Conservation (phyloP, 1,140 invertebrate species). For the Aphaenogaster rudis region DNA sequence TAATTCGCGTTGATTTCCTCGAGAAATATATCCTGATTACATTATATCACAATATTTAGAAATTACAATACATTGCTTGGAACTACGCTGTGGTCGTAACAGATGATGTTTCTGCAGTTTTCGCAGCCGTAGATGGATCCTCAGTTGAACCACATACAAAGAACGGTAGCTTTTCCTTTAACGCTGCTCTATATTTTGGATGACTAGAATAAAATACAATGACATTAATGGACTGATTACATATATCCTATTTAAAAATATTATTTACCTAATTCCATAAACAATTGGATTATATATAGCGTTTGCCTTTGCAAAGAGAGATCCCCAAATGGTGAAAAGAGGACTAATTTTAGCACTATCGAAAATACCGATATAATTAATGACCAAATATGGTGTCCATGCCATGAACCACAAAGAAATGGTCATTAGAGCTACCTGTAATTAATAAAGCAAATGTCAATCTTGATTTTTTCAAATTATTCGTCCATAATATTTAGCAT, state of each 20-base stretch:
- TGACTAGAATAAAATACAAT: slow-evolving; percentile 87
- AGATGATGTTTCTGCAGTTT: slow-evolving; percentile 76
- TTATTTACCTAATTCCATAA: slow-evolving; percentile 91
- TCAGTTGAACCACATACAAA: slow-evolving; percentile 87
- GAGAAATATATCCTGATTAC: background rate
- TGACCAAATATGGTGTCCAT: slow-evolving; percentile 94
- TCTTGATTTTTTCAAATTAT: background rate
- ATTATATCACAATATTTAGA: slow-evolving; percentile 17
- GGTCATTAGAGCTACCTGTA: slow-evolving; percentile 92
- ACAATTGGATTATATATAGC: slow-evolving; percentile 94
- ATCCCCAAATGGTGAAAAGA: slow-evolving; percentile 92
- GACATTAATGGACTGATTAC: slow-evolving; percentile 6
- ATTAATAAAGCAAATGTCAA: background rate
- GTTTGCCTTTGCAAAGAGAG: slow-evolving; percentile 93
- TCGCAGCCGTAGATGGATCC: slow-evolving; percentile 25
- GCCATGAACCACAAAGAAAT: slow-evolving; percentile 94
- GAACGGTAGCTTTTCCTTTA: slow-evolving; percentile 91
- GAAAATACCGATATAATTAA: slow-evolving; percentile 93
- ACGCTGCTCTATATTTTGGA: slow-evolving; percentile 91
- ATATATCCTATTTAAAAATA: background rate
- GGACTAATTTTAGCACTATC: slow-evolving; percentile 90
- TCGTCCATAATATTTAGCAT: background rate
- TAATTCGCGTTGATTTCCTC: background rate
- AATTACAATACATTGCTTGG: background rate
- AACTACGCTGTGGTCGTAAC: background rate